These are phyloP conservation scores for Prionailurus viverrinus DNA, from an alignment of 2,113 vertebrate genomes.

Conservation along the genomic window DNA sequence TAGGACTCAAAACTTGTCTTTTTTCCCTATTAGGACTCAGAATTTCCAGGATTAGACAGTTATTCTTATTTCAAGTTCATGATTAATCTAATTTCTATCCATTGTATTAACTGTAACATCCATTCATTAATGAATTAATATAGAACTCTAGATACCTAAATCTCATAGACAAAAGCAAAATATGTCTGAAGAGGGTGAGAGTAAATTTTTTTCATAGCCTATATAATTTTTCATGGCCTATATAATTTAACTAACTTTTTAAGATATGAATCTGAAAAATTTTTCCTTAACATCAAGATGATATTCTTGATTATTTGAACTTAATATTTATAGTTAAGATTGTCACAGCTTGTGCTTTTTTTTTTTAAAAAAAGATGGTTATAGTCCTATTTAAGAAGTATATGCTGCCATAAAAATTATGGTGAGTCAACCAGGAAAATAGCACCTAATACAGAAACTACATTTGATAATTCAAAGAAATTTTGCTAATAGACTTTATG, in stretches of 20 bases:
- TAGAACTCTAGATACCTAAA: neutral
- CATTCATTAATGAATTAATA: neutral
- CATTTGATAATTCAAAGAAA: slow-evolving; percentile 45
- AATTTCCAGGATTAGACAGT: neutral
- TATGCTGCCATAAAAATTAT: slow-evolving; percentile 56
- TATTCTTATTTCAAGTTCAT: slow-evolving; percentile 26
- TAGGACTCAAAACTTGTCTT: neutral
- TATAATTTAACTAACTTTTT: slow-evolving; percentile 58
- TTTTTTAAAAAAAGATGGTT: slow-evolving; percentile 34
- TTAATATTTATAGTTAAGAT: slow-evolving; percentile 41
- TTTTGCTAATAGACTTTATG: slow-evolving; percentile 60
- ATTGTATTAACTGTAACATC: neutral
- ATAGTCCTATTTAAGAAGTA: slow-evolving; percentile 58
- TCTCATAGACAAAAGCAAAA: slow-evolving; percentile 9
- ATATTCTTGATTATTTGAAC: slow-evolving; percentile 56
- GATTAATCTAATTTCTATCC: neutral
- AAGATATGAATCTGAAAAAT: neutral
- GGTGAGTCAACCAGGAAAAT: slow-evolving; percentile 53
- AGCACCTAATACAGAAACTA: slow-evolving; percentile 23
- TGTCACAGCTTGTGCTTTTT: slow-evolving; percentile 50
- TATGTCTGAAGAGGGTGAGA: neutral
- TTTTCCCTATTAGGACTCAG: neutral
- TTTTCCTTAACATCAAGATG: slow-evolving; percentile 36
- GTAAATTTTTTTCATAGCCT: slow-evolving; percentile 31
- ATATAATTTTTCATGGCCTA: slow-evolving; percentile 46